Base-by-base conservation (phyloP, 2,113 vertebrate genomes). In the Carassius carassius region DNA sequence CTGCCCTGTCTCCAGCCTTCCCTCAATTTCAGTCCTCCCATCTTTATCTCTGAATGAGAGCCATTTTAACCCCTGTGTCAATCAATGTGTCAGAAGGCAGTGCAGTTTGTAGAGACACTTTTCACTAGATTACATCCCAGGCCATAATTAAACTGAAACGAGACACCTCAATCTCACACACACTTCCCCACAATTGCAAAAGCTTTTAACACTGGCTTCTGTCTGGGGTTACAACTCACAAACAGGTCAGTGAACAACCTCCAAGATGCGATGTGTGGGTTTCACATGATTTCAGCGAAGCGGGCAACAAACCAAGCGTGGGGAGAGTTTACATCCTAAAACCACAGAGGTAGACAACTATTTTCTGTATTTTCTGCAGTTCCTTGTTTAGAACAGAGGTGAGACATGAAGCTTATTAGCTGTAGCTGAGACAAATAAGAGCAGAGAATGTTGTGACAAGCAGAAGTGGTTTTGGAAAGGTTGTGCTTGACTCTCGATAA, bases 121-220 rank as follows among this genome's bases (percentile, higher is more conserved):
- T 76, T 49, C 63, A 49, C 69, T 83, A 81, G 84, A 86, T 88
- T 86, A 75, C 56, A 86, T 78, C 37, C 73, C 51, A 70, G 87
- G 54, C 76, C 74, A 75, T 78, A 69, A 78, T 84, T 58, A 73
- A 86, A 67, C 23, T 83, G 47, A 80, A 17, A 80, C 79, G 41
- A 35, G 69, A 82, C 58, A 72, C 35, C 41, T 78, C 70, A 37
- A 67, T 44, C 37, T 62, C 78, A 75, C 47, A 76, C 47, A 29
- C 41, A 67, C 17, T 65, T 41, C 58, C 56, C 5, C 74, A 49
- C 60, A 44, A 67, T 44, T 41, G 21, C 2, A 9, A 44, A 44
- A 44, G 41, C 79, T 81, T 81, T 81, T 54, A 67, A 44, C 58
- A 80, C 78, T 12, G 78, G 58, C 44, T 69, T 44, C 25, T 49